A percentile compares a stretch with the other conserved stretches of the same genome.
These are phyloP conservation scores for Xiphophorus maculatus DNA, from an alignment of 2,113 vertebrate species.

Conservation along the genomic window DNA sequence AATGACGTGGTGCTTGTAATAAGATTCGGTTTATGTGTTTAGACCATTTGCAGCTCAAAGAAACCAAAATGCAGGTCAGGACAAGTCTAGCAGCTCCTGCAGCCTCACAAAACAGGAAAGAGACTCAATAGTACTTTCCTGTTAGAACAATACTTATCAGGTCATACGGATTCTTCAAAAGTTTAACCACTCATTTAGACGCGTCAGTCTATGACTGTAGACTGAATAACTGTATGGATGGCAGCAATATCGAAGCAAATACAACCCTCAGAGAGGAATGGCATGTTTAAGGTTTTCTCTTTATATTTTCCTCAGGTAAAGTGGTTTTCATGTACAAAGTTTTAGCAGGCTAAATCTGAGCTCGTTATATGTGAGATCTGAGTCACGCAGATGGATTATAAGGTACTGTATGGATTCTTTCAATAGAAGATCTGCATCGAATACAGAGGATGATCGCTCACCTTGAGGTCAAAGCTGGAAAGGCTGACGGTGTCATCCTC, in stretches of 20 bases:
- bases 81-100: background rate
- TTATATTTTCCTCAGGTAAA: constrained; percentile 18
- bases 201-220: background rate
- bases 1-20: background rate
- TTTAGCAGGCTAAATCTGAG: constrained; percentile 40
- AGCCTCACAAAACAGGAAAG: background rate
- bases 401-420: constrained; percentile 10
- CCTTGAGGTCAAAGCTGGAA: constrained; percentile 76
- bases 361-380: constrained; percentile 26
- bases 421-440: background rate
- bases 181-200: background rate
- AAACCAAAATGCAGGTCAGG: background rate
- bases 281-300: background rate
- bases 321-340: constrained; percentile 1
- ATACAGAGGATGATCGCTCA: constrained; percentile 40
- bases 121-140: background rate
- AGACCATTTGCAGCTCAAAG: background rate
- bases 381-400: constrained; percentile 52
- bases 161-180: background rate
- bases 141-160: background rate
- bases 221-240: too few species aligned
- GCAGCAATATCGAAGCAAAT: too few species aligned
- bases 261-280: background rate
- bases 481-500: constrained; percentile 76
- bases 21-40: background rate